Base-by-base conservation (phyloP, 2,888 invertebrate species). In the Drosophila flavopinicola region DNA sequence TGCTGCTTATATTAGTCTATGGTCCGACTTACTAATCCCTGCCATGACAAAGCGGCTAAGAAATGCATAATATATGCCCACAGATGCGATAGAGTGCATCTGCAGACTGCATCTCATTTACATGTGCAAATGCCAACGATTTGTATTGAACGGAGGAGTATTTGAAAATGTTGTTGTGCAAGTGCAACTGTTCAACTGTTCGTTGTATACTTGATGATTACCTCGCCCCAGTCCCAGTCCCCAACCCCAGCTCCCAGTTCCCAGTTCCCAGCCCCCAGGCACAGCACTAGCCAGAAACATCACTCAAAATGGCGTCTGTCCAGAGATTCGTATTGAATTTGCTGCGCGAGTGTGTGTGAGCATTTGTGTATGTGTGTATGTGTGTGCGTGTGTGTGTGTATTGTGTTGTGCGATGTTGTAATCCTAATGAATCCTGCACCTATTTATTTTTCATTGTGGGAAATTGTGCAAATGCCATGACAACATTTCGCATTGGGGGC, bases 401-500 rank as follows among this genome's bases (percentile, higher is more conserved):
- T 35, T 56, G 24, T 30, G 59, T 60, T 63, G 54, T 75, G 59
- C 58, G 45, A 65, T 69, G 76, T 70, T 78, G 84, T 83, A 83
- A 83, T 83, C 83, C 83, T 83, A 83, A 83, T 83, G 83, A 83
- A 83, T 85, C 86, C 86, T 75, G 82, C 67, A 86, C 86, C 86
- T 86, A 83, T 83, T 86, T 83, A 83, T 83, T 86, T 83, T 83
- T 86, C 83, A 83, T 80, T 83, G 83, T 83, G 86, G 86, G 83
- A 83, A 83, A 86, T 84, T 84, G 84, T 72, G 75, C 83, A 83
- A 84, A 78, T 83, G 83, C 76, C 85, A 87, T 74, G 85, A 87
- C 80, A 87, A 87, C 70, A 79, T 80, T 79, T 76, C 52, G 68
- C 53, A 72, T 52, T 17, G 11, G 24, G 44, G 44, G 67, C 72